Percentiles rank a stretch among this genome's conserved stretches.
phyloP scores from a whole-genome alignment of 2,888 invertebrate genomes.

The Trissolcus japonicus region DNA sequence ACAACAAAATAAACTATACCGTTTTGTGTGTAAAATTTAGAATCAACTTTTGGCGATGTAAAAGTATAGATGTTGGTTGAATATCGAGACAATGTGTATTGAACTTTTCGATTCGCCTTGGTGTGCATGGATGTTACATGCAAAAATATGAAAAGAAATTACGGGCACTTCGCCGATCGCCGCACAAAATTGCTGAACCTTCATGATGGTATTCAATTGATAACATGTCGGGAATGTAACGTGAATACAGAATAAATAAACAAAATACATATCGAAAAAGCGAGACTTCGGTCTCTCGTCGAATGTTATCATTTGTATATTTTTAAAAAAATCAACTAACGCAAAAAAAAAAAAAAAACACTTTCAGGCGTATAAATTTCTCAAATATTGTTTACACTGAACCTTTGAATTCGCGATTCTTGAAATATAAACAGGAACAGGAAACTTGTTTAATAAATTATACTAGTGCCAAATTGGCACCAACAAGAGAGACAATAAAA shows the following conservation, averaged over 20 bases:
- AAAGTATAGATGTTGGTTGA: slow-evolving; percentile 41
- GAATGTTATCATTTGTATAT: no score
- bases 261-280: slow-evolving; percentile 3
- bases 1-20: slow-evolving; percentile 35
- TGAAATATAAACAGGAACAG: no score
- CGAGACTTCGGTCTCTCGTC: no score
- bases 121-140: slow-evolving; percentile 26
- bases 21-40: slow-evolving; percentile 36
- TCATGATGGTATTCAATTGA: slow-evolving; percentile 34
- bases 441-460: no score
- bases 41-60: slow-evolving; percentile 36
- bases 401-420: no score
- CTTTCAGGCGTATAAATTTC: no score
- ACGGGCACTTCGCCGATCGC: slow-evolving; percentile 25
- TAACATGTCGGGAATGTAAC: slow-evolving; percentile 29
- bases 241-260: slow-evolving; percentile 26
- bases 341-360: no score
- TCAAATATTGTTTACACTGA: no score
- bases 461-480: no score
- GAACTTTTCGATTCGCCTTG: slow-evolving; percentile 35
- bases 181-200: slow-evolving; percentile 35
- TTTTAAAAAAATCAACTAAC: no score
- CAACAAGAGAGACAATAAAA: no score
- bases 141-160: slow-evolving; percentile 31
- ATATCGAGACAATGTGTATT: slow-evolving; percentile 45